Base-by-base conservation (phyloP, 2,113 vertebrate genomes). In the Microcebus griseorufus region DNA sequence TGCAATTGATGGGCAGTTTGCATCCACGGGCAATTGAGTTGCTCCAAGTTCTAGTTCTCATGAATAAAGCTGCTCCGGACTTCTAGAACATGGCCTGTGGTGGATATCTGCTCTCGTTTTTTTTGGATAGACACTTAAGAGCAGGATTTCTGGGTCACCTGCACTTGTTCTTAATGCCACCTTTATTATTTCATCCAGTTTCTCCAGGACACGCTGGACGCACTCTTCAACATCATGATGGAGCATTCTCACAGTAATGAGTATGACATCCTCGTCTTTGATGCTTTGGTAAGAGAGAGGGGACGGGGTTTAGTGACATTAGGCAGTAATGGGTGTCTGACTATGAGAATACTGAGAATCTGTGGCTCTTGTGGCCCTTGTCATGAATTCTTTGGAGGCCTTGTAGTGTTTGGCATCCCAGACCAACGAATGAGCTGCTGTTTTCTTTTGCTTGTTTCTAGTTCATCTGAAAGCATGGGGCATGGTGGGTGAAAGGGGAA, bases 211-310 rank as follows among this genome's bases (percentile, higher is more conserved):
- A 99, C 99, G 0, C 98, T 99, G 97, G 99, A 99, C 25, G 99
- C 99, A 53, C 98, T 99, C 92, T 99, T 99, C 98, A 99, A 99
- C 98, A 99, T 99, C 98, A 99, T 99, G 99, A 99, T 99, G 99
- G 99, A 99, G 34, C 99, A 99, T 97, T 99, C 99, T 85, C 98
- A 99, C 85, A 99, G 99, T 16, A 97, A 99, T 27, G 99, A 99
- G 88, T 99, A 99, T 42, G 99, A 99, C 98, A 99, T 99, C 97
- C 99, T 99, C 6, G 99, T 99, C 94, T 99, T 99, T 78, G 99
- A 99, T 96, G 99, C 99, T n/a, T 97, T 99, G 99, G 99, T 99
- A 98, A 99, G 99, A 94, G 73, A 39, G 13, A 45, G 7, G 9
- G 55, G 39, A 37, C 18, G 22, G 3, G 13, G 11, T 70, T 51